A percentile compares a stretch with the other conserved stretches of the same genome.
These are phyloP conservation scores for Cossypha dichroa DNA, from an alignment of 2,797 vertebrate genomes.

Conservation along the genomic window DNA sequence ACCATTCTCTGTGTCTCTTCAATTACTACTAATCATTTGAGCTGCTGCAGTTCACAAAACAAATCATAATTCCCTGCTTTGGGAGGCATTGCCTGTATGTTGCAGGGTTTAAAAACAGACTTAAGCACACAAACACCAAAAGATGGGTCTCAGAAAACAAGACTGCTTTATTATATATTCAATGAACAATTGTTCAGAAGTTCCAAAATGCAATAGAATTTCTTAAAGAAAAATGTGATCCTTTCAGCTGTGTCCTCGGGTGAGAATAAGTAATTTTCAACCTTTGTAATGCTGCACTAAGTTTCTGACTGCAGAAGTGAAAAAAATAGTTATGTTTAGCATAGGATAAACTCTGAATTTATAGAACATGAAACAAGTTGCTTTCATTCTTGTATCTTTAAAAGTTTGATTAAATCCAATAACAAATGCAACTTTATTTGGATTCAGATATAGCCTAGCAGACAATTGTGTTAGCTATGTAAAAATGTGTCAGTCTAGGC, in stretches of 20 bases:
- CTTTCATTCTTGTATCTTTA: background rate
- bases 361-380: background rate
- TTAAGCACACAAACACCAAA: background rate
- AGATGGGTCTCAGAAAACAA: background rate
- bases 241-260: background rate
- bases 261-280: background rate
- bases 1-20: conserved; percentile 2
- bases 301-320: background rate
- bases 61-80: conserved; percentile 25
- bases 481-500: background rate
- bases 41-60: background rate
- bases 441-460: background rate
- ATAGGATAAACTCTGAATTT: background rate
- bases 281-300: background rate
- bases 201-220: background rate
- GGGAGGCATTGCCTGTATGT: background rate
- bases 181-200: background rate
- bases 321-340: background rate
- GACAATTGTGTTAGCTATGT: background rate
- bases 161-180: background rate
- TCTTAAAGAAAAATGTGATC: background rate
- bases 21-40: conserved; percentile 15
- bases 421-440: background rate
- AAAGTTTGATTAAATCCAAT: background rate
- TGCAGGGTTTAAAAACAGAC: background rate